A percentile compares a stretch with the other conserved stretches of the same genome.
phyloP scores from a whole-genome alignment of 2,797 vertebrate species.

The Etheostoma perlongum region DNA sequence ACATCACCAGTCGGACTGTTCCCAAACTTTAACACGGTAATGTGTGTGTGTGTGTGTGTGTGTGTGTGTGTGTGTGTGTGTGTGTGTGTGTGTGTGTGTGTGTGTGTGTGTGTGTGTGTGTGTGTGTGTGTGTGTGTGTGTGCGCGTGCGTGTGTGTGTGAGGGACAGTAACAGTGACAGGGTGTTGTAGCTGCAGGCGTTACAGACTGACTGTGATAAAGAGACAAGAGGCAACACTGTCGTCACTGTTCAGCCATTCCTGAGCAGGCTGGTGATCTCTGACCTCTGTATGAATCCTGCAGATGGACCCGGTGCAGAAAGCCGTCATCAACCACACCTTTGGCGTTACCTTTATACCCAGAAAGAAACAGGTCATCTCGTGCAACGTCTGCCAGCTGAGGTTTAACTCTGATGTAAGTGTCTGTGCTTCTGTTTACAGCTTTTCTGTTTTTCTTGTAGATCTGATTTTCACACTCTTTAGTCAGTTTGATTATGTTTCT shows the following conservation, averaged over 20 bases:
- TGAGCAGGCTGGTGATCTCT: constrained; percentile 42
- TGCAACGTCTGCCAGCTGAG: constrained; percentile 97
- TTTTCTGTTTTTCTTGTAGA: no score
- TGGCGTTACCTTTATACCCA: constrained; percentile 93
- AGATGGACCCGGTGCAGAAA: constrained; percentile 99
- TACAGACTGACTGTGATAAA: constrained; percentile 19
- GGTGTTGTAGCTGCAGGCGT: constrained; percentile 16
- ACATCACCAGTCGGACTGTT: constrained; percentile 93
- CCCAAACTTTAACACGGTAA: constrained; percentile 97
- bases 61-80: constrained; percentile 18
- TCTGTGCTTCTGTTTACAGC: constrained; percentile 51
- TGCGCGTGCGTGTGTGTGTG: constrained; percentile 52
- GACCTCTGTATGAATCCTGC: constrained; percentile 72
- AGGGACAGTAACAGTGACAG: constrained; percentile 29
- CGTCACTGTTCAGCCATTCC: constrained; percentile 10
- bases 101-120: constrained; percentile 33
- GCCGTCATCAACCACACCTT: constrained; percentile 99
- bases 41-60: constrained; percentile 51
- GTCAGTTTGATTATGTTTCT: neutral
- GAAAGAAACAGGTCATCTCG: constrained; percentile 96
- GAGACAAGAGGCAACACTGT: constrained; percentile 28
- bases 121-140: constrained; percentile 39
- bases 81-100: constrained; percentile 23
- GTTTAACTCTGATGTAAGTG: constrained; percentile 97
- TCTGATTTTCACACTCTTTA: neutral